phyloP scores from a whole-genome alignment of 1,140 invertebrate species.

The Palaemon carinicauda region DNA sequence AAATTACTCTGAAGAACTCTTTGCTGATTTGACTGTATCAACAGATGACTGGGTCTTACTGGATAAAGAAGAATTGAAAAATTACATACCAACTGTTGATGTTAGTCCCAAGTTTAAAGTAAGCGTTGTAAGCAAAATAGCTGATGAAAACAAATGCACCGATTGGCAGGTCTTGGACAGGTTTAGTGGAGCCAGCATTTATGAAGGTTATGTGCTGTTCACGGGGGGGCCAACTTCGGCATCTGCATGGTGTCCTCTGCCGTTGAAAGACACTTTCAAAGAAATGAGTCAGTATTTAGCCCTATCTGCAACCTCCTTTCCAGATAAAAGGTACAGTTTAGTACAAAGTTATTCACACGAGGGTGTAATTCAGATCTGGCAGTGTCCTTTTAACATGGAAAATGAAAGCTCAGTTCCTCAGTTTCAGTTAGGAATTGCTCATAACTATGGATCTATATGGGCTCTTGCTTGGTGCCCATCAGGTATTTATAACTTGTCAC shows the following conservation, averaged over 20 bases:
- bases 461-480: conserved; percentile 80
- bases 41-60: background rate
- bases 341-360: conserved; percentile 16
- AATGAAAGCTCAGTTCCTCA: conserved; percentile 60
- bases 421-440: conserved; percentile 70
- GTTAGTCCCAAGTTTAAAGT: conserved; percentile 33
- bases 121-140: background rate
- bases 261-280: background rate
- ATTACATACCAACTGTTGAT: conserved; percentile 10
- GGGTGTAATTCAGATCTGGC: conserved; percentile 72
- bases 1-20: background rate
- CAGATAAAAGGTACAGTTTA: conserved; percentile 5
- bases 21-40: background rate
- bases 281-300: conserved; percentile 1
- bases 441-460: conserved; percentile 75
- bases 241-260: conserved; percentile 31
- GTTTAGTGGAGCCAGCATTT: background rate
- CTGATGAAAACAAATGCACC: background rate
- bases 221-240: conserved; percentile 24
- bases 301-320: background rate
- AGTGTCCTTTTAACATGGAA: conserved; percentile 65
- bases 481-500: conserved; percentile 67
- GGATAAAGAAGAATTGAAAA: background rate
- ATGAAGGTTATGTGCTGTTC: conserved; percentile 2
- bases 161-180: conserved; percentile 3